Evolutionary conservation across 2,888 invertebrate genomes (phyloP).

Genomic region (Morpho helenor): DNA sequence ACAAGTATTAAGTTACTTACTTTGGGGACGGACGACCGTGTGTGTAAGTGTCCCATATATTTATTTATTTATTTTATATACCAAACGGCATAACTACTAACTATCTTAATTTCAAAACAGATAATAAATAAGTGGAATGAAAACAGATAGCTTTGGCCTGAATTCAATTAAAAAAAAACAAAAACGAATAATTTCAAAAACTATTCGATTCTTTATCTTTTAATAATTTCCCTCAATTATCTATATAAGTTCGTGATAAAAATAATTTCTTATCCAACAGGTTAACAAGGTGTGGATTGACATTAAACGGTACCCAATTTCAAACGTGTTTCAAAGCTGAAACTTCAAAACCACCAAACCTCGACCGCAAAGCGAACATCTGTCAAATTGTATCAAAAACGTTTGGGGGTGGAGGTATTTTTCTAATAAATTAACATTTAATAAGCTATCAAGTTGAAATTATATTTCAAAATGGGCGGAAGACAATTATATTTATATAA

Average conservation of each 20-base stretch:
- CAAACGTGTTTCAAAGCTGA: constrained; percentile 6
- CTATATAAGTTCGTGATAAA: constrained; percentile 4
- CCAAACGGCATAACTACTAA: no score
- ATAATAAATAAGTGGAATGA: no score
- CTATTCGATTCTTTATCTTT: neutral
- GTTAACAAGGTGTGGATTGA: constrained; percentile 22
- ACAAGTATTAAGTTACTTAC: no score
- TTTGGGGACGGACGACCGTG: no score
- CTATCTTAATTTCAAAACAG: no score
- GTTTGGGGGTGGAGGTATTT: constrained; percentile 37
- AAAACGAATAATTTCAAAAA: neutral
- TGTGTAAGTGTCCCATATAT: no score
- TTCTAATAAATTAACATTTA: constrained; percentile 60
- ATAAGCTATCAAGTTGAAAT: constrained; percentile 43
- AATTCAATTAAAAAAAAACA: no score
- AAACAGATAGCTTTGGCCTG: no score
- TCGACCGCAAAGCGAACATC: constrained; percentile 36
- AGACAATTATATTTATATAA: constrained; percentile 56
- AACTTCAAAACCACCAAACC: constrained; percentile 7
- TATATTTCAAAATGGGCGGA: constrained; percentile 48
- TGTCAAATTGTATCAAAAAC: constrained; percentile 42
- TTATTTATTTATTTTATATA: no score
- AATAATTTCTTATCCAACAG: constrained; percentile 4
- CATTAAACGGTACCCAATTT: constrained; percentile 13
- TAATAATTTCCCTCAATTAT: constrained; percentile 6